phyloP scores from a whole-genome alignment of 2,113 vertebrate species.

The Antechinus flavipes region DNA sequence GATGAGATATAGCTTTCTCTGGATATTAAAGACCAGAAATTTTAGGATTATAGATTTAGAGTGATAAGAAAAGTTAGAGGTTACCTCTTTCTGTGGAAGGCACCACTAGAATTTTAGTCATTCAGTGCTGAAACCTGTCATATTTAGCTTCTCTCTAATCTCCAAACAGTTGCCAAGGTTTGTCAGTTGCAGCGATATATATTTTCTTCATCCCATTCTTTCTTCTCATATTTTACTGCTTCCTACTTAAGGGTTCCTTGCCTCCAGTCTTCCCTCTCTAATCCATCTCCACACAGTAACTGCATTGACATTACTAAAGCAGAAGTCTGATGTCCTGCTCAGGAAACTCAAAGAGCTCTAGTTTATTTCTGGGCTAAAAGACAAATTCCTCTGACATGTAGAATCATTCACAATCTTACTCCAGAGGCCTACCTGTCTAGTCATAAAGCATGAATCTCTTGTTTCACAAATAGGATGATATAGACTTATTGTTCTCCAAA shows the following conservation, averaged over 20 bases:
- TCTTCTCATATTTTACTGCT: not conserved
- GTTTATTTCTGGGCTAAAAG: not conserved
- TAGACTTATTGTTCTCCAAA: not conserved
- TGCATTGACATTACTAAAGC: not conserved
- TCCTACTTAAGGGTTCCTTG: not conserved
- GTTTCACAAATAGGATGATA: not conserved
- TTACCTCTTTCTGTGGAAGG: not conserved
- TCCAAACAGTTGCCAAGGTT: not conserved
- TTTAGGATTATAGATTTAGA: not conserved
- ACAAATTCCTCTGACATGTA: not conserved
- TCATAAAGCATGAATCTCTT: not conserved
- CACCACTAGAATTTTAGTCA: not conserved
- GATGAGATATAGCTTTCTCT: not conserved
- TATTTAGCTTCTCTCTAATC: not conserved
- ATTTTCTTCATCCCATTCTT: not conserved
- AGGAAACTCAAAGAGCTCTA: not conserved
- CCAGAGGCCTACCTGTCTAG: not conserved
- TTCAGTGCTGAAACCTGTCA: not conserved
- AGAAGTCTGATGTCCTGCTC: not conserved
- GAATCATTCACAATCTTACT: not conserved
- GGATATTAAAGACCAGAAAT: not conserved
- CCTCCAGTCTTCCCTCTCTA: not conserved
- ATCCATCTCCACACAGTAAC: not conserved
- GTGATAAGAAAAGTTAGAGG: not conserved
- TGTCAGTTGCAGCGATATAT: not conserved